Base-by-base conservation (phyloP, 2,113 vertebrate genomes). In the Larimichthys polyactis region DNA sequence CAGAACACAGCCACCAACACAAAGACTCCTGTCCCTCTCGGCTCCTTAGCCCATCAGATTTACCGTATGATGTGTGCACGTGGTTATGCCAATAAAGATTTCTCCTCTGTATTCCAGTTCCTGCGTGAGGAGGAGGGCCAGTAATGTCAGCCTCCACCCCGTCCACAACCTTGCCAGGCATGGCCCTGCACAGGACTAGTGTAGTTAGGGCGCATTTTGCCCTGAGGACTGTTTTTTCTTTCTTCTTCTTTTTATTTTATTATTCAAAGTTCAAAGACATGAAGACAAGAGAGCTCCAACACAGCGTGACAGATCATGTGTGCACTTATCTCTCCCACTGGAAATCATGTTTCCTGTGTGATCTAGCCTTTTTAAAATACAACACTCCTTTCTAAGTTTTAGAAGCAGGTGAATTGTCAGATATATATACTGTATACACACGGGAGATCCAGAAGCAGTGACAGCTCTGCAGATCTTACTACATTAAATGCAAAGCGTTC, bases 41-140 rank as follows among this genome's bases (percentile, higher is more conserved):
- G 98, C 85, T 97, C 98, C 49, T 85, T 98, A 44, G 96, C 98
- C 69, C 98, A 99, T 92, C 98, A 99, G 95, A 94, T 99, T 77
- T 99, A 99, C 92, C 96, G 98, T 84, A 95, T 98, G 94, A 99
- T 99, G 98, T 98, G 97, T 85, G 96, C 97, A 22, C 98, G 98
- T 60, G 97, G 98, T 89, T 99, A 99, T 75, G 94, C 97, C 82
- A 91, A 89, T 93, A 99, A 99, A 95, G 98, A 99, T 95, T 99
- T 99, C 96, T 99, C 98, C 29, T 95, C 98, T 0, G 96, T 99
- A 74, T 99, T 99, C 95, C 97, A 98, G 93, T 99, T 98, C 94
- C 96, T 99, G 80, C 97, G 97, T 36, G 98, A 99, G 86, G 98
- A 99, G 87, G 75, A 68, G 90, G 93, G 86, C 86, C 96, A 97